Evolutionary conservation across 2,888 invertebrate species (phyloP).

Genomic region (Eulithis prunata): DNA sequence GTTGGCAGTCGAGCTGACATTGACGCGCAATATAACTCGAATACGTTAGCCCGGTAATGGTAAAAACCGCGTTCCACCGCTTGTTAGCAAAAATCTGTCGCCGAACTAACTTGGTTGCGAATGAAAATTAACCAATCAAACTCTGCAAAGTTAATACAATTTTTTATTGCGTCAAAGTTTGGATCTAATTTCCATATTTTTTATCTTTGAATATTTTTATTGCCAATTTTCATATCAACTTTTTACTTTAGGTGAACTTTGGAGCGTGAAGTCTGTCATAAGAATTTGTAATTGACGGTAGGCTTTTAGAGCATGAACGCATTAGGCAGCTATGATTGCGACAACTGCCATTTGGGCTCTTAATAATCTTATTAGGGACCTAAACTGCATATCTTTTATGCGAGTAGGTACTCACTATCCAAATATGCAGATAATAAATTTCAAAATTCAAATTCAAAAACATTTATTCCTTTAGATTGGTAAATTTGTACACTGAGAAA

Average conservation of each 20-base stretch:
- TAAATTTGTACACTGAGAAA: no score
- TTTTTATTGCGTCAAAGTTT: constrained; percentile 43
- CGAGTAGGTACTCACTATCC: no score
- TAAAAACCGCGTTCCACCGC: background rate
- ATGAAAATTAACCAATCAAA: constrained; percentile 51
- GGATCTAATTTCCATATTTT: constrained; percentile 48
- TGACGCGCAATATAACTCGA: no score
- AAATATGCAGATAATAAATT: no score
- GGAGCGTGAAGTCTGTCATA: background rate
- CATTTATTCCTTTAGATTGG: no score
- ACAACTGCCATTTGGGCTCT: no score
- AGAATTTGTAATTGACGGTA: constrained; percentile 10
- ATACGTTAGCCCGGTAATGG: no score
- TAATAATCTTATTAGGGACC: no score
- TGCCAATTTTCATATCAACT: constrained; percentile 28
- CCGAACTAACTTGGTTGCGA: constrained; percentile 47
- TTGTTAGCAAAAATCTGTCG: constrained; percentile 38
- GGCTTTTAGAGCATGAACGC: background rate
- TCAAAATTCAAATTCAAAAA: no score
- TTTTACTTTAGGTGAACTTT: constrained; percentile 13
- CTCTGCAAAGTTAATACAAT: constrained; percentile 39
- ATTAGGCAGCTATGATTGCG: no score
- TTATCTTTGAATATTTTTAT: constrained; percentile 37
- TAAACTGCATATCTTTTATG: no score
- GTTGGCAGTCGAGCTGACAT: no score